Evolutionary conservation across 2,797 vertebrate species (phyloP).

Genomic region (Brachymystax lenok): DNA sequence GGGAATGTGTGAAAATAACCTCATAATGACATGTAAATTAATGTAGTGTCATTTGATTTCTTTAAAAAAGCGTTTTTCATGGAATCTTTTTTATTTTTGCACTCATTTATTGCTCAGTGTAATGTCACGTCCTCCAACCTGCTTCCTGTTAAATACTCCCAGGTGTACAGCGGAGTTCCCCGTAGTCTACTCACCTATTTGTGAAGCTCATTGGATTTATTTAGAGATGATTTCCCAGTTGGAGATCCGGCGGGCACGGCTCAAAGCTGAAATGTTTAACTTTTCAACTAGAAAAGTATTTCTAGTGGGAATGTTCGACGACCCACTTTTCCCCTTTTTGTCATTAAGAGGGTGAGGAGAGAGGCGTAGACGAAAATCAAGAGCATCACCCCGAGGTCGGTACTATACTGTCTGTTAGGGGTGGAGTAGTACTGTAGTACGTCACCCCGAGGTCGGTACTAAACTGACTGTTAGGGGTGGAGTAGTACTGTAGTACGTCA

Average conservation of each 20-base stretch:
- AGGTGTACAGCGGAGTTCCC: slow-evolving; percentile 72
- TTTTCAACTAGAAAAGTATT: slow-evolving; percentile 63
- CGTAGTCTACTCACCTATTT: slow-evolving; percentile 77
- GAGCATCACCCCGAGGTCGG: background rate
- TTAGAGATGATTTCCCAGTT: slow-evolving; percentile 81
- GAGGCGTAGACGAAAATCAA: slow-evolving; percentile 55
- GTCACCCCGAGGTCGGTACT: slow-evolving; percentile 37
- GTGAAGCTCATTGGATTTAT: slow-evolving; percentile 81
- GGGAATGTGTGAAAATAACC: background rate
- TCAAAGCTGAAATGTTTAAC: slow-evolving; percentile 72
- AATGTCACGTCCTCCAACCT: slow-evolving; percentile 40
- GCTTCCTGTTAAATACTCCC: slow-evolving; percentile 71
- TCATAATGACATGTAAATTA: slow-evolving; percentile 62
- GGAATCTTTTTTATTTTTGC: slow-evolving; percentile 55
- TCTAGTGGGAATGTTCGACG: slow-evolving; percentile 70
- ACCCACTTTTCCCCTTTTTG: slow-evolving; percentile 77
- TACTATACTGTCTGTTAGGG: slow-evolving; percentile 30
- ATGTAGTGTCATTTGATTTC: slow-evolving; percentile 65
- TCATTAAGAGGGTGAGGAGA: slow-evolving; percentile 70
- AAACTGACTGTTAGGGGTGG: too few relatives aligned
- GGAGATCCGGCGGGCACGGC: slow-evolving; percentile 59
- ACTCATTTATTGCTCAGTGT: slow-evolving; percentile 78
- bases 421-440: background rate
- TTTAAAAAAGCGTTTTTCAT: slow-evolving; percentile 71
- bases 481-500: too few relatives aligned